A percentile compares a stretch with the other conserved stretches of the same genome.
These are phyloP conservation scores for Caenorhabditis remanei DNA, from an alignment of 1,140 invertebrate genomes.

Conservation along the genomic window DNA sequence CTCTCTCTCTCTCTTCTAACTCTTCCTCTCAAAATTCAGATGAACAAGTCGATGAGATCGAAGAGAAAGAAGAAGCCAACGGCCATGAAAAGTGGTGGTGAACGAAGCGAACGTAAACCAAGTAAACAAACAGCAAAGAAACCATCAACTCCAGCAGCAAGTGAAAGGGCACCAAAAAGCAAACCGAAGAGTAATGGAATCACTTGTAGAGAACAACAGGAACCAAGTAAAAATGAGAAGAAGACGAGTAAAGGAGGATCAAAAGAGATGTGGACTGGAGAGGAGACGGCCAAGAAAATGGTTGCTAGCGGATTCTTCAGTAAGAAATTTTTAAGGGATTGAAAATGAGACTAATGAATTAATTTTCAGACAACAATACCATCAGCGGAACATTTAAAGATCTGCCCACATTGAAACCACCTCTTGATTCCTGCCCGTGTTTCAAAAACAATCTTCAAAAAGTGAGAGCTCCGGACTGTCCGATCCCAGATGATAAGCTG, in stretches of 20 bases:
- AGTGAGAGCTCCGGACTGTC: slow-evolving; percentile 1
- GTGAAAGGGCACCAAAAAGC: neutral
- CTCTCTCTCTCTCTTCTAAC: too few relatives aligned
- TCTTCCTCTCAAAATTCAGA: neutral
- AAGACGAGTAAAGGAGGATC: neutral
- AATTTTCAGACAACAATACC: neutral
- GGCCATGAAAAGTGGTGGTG: neutral
- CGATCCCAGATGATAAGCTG: slow-evolving; percentile 16
- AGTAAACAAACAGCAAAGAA: neutral
- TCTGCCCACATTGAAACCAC: neutral
- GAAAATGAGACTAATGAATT: neutral
- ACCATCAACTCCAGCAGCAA: neutral
- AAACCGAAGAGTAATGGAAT: neutral
- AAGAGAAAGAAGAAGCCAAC: neutral
- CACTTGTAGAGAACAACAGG: neutral
- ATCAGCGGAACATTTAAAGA: neutral
- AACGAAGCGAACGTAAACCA: neutral
- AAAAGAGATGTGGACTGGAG: slow-evolving; percentile 36
- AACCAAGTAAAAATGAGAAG: neutral
- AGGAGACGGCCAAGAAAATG: slow-evolving; percentile 24
- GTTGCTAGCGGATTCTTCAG: neutral
- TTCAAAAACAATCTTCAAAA: neutral
- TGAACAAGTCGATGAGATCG: neutral
- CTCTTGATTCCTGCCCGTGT: neutral
- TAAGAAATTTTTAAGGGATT: neutral